Conservation (phyloP, 2,888 invertebrate species). For the Metallyticus violacea region DNA sequence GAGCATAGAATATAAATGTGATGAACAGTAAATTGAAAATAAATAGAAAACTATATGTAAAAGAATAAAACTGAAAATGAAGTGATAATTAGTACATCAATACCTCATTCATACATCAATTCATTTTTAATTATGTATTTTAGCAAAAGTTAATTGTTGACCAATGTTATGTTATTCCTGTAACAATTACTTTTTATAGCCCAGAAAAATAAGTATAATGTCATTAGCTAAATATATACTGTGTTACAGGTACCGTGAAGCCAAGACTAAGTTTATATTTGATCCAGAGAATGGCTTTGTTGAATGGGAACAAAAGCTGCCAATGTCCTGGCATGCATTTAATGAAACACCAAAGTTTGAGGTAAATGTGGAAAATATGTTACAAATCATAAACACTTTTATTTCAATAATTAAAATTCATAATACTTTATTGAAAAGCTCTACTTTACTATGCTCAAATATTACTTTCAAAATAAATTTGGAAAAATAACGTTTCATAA, state of each 20-base stretch:
- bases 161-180: too few species aligned
- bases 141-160: too few species aligned
- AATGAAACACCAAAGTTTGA: slow-evolving; percentile 80
- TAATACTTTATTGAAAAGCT: neutral
- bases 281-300: slow-evolving; percentile 75
- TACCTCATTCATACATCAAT: too few species aligned
- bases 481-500: neutral
- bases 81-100: too few species aligned
- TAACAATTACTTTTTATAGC: too few species aligned
- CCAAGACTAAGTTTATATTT: slow-evolving; percentile 84
- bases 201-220: too few species aligned
- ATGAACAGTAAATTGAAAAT: too few species aligned
- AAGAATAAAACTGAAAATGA: too few species aligned
- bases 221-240: neutral
- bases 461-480: neutral
- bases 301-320: slow-evolving; percentile 79
- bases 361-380: slow-evolving; percentile 41
- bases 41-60: too few species aligned
- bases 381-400: neutral
- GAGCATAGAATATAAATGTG: too few species aligned
- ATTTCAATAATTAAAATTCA: neutral
- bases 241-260: slow-evolving; percentile 66
- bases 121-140: too few species aligned
- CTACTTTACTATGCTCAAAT: neutral
- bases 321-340: slow-evolving; percentile 89